Conservation (phyloP, 2,797 vertebrate species). For the Apodemus agrarius region DNA sequence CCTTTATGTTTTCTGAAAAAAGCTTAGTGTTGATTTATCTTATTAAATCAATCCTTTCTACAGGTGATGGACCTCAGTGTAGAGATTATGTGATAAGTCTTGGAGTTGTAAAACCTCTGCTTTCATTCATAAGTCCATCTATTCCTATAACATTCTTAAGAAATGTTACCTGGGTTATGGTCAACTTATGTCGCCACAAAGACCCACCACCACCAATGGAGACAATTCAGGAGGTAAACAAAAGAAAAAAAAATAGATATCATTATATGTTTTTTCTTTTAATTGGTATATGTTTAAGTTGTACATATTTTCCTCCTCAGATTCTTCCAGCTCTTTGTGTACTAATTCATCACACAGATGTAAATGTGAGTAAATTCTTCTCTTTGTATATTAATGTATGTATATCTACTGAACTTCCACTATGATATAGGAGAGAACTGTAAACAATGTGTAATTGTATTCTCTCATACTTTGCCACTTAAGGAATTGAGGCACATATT, state of each 20-base stretch:
- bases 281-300: slow-evolving; percentile 27
- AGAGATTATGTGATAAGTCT: slow-evolving; percentile 99
- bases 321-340: slow-evolving; percentile 98
- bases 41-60: slow-evolving; percentile 51
- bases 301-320: slow-evolving; percentile 83
- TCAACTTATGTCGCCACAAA: slow-evolving; percentile 99
- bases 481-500: neutral
- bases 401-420: neutral
- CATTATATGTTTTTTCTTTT: slow-evolving; percentile 11
- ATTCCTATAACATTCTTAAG: slow-evolving; percentile 99
- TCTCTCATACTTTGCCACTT: slow-evolving; percentile 8
- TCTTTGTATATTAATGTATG: neutral
- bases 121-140: slow-evolving; percentile 99
- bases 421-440: neutral
- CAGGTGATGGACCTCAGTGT: slow-evolving; percentile 99
- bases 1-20: slow-evolving; percentile 49
- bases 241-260: neutral
- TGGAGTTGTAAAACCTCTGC: slow-evolving; percentile 98
- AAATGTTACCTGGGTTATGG: slow-evolving; percentile 99
- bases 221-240: slow-evolving; percentile 97
- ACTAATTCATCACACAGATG: slow-evolving; percentile 98
- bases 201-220: slow-evolving; percentile 99
- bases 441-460: neutral
- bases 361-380: slow-evolving; percentile 94
- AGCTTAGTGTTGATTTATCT: slow-evolving; percentile 41